phyloP scores from a whole-genome alignment of 2,113 vertebrate genomes.

The Alexandromys fortis region DNA sequence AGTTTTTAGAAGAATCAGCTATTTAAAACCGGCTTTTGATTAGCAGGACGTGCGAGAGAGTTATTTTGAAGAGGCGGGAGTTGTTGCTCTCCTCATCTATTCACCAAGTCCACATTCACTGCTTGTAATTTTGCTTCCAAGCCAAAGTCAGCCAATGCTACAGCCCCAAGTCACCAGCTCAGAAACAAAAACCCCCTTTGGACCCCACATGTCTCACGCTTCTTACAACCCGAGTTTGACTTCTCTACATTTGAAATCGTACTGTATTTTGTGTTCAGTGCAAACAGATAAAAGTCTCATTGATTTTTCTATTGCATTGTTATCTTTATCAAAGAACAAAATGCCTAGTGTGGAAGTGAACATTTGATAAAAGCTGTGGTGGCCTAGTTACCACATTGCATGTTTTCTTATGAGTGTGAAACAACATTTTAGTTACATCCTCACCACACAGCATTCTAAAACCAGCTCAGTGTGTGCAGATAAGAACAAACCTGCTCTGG shows the following conservation, averaged over 20 bases:
- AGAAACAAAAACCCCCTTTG: background rate
- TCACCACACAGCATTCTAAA: background rate
- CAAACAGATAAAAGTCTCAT: slow-evolving; percentile 17
- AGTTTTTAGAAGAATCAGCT: background rate
- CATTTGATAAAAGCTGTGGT: background rate
- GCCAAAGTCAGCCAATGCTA: background rate
- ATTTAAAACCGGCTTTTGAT: background rate
- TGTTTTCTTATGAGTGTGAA: background rate
- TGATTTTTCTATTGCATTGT: background rate
- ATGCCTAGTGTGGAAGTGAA: background rate
- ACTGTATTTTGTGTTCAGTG: background rate
- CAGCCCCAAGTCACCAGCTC: background rate
- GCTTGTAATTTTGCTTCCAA: background rate
- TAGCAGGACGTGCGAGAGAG: background rate
- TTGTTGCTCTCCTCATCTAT: background rate
- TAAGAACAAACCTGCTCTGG: background rate
- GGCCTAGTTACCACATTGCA: background rate
- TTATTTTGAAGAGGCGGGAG: background rate
- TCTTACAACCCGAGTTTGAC: background rate
- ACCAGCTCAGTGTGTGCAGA: background rate
- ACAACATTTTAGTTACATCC: background rate
- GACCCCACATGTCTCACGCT: background rate
- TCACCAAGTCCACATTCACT: background rate
- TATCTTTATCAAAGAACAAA: slow-evolving; percentile 31
- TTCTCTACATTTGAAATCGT: background rate